A percentile compares a stretch with the other conserved stretches of the same genome.
These are phyloP conservation scores for Setipinna tenuifilis DNA, from an alignment of 2,797 vertebrate species.

Conservation along the genomic window DNA sequence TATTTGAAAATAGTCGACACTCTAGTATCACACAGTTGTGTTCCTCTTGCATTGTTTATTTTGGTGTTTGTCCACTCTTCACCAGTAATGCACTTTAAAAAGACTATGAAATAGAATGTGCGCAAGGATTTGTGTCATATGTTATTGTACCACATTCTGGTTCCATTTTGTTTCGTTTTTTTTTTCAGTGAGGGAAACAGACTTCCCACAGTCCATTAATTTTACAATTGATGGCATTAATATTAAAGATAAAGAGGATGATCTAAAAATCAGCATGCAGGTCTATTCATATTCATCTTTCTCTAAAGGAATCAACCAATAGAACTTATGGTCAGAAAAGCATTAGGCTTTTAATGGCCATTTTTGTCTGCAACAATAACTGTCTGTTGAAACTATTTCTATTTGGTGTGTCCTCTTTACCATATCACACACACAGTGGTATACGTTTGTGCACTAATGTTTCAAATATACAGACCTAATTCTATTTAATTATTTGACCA, in stretches of 20 bases:
- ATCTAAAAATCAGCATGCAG: neutral
- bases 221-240: neutral
- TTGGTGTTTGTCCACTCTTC: constrained; percentile 33
- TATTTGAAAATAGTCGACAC: neutral
- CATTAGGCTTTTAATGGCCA: neutral
- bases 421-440: neutral
- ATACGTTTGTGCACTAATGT: too few relatives aligned
- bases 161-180: neutral
- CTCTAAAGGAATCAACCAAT: neutral
- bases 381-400: neutral
- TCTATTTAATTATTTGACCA: neutral
- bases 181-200: neutral
- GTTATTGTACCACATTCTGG: neutral
- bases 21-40: neutral
- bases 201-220: neutral
- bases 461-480: neutral
- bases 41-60: neutral
- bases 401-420: neutral
- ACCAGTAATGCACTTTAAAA: constrained; percentile 72
- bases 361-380: neutral
- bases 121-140: neutral
- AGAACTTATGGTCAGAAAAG: neutral
- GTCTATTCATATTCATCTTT: neutral
- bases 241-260: neutral
- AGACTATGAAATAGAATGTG: constrained; percentile 37